Evolutionary conservation across 2,113 vertebrate genomes (phyloP), one percentile per base, ranked within the genome.

Genomic region (Callopanchax toddi): DNA sequence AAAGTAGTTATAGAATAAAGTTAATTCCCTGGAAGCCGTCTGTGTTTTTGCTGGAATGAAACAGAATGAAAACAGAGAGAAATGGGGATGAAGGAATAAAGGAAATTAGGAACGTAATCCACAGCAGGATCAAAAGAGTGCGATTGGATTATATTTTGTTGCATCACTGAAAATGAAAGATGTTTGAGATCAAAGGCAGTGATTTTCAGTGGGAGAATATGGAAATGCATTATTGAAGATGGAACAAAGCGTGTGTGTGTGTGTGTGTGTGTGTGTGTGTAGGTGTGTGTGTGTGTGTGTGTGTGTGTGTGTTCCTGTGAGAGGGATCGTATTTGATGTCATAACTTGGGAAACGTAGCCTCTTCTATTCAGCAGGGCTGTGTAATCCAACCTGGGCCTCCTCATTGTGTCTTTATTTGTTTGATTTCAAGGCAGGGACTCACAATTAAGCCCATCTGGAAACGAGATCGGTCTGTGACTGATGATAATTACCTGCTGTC

Each of bases 401-500:
- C 76, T 92, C 93, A 89, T 92, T 92, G 89, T 86, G 46, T 56
- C 83, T 61, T 83, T 91, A 93, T 96, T 96, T 97, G 94, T 93
- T 94, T 92, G 88, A 93, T 91, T 92, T 92, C 87, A 82, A 84
- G 82, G 75, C 87, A 86, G 67, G 79, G 81, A 71, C 70, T 82
- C 91, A 92, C 86, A 93, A 93, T 93, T 93, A 94, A 89, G 87
- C 67, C 83, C 83, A 87, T 88, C 87, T 88, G 91, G 95, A 96
- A 97, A 97, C 83, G 77, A 90, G 95, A 96, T 94, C 89, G 50
- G 91, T 76, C 87, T 82, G 87, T 90, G 89, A 94, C 87, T 85
- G 89, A 93, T 91, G 88, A 92, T 95, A 95, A 94, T 93, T 93
- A 93, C 93, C 89, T 85, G 88, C 88, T 93, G 85, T 92, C 92